Percentiles rank a stretch among this genome's conserved stretches.
These are phyloP conservation scores for Dolichomitus sp. DNA, from an alignment of 2,888 invertebrate genomes.

Conservation along the genomic window DNA sequence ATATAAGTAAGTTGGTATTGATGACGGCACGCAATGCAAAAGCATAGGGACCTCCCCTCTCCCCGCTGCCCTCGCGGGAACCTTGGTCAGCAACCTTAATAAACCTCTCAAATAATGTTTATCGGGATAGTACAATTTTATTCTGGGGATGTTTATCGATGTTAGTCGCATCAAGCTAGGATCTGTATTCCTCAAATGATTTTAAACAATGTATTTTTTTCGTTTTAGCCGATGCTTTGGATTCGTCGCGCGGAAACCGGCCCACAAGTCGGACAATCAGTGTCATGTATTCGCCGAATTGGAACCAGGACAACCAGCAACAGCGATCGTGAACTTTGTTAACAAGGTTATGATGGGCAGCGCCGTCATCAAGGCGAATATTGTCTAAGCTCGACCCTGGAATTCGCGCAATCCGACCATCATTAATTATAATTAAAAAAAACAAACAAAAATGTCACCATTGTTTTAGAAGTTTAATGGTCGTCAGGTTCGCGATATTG, in stretches of 20 bases:
- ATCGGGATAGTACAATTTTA: too few species aligned
- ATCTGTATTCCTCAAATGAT: not conserved
- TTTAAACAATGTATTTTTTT: slow-evolving; percentile 38
- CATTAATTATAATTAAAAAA: slow-evolving; percentile 12
- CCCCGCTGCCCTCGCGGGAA: too few species aligned
- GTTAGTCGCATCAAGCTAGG: not conserved
- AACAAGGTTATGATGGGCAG: slow-evolving; percentile 92
- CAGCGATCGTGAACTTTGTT: slow-evolving; percentile 96
- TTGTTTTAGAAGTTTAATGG: not conserved
- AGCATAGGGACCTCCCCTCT: too few species aligned
- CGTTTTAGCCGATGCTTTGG: slow-evolving; percentile 95
- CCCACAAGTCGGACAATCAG: slow-evolving; percentile 96
- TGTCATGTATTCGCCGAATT: slow-evolving; percentile 99
- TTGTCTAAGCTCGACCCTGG: slow-evolving; percentile 84
- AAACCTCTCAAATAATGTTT: too few species aligned
- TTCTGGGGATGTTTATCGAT: too few species aligned
- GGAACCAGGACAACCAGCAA: slow-evolving; percentile 97
- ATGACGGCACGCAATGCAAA: too few species aligned
- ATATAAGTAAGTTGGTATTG: too few species aligned
- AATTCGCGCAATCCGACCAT: not conserved
- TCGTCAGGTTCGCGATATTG: slow-evolving; percentile 16
- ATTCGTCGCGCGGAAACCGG: slow-evolving; percentile 96
- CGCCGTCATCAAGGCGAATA: slow-evolving; percentile 87
- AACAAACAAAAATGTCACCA: not conserved
- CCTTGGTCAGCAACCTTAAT: too few species aligned